Evolutionary conservation across 2,797 vertebrate genomes (phyloP).

Genomic region (Cichlasoma orientale): DNA sequence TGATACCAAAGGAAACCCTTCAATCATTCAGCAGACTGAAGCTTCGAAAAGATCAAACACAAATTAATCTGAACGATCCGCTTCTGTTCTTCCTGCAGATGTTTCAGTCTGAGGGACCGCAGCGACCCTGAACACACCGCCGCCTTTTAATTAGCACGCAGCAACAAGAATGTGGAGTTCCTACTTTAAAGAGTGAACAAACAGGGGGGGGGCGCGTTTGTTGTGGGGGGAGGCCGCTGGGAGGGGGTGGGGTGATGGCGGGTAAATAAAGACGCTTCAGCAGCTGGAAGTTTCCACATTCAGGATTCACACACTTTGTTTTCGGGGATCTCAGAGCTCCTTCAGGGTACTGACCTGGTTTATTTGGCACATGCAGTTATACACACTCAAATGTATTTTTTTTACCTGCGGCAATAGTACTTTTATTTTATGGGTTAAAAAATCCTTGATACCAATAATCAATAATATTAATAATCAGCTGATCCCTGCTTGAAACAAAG

Average conservation of each 20-base stretch:
- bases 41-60: too few species aligned
- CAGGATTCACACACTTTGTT: not conserved
- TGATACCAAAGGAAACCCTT: not conserved
- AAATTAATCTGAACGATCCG: too few species aligned
- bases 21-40: not conserved
- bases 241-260: not conserved
- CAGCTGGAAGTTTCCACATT: not conserved
- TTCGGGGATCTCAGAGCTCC: too few species aligned
- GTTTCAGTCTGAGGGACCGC: not conserved
- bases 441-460: too few species aligned
- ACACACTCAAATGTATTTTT: too few species aligned
- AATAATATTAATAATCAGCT: too few species aligned
- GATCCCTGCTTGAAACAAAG: not conserved
- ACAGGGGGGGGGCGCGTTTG: conserved; percentile 26
- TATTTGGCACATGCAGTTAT: too few species aligned
- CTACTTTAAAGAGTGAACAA: conserved; percentile 73
- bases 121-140: conserved; percentile 50
- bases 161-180: conserved; percentile 61
- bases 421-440: too few species aligned
- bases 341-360: too few species aligned
- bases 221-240: not conserved
- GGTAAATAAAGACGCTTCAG: conserved; percentile 14
- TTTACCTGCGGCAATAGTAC: too few species aligned
- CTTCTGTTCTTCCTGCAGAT: too few species aligned
- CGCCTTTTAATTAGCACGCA: conserved; percentile 68